phyloP scores from a whole-genome alignment of 2,113 vertebrate species.

The Trematocara marginatum region DNA sequence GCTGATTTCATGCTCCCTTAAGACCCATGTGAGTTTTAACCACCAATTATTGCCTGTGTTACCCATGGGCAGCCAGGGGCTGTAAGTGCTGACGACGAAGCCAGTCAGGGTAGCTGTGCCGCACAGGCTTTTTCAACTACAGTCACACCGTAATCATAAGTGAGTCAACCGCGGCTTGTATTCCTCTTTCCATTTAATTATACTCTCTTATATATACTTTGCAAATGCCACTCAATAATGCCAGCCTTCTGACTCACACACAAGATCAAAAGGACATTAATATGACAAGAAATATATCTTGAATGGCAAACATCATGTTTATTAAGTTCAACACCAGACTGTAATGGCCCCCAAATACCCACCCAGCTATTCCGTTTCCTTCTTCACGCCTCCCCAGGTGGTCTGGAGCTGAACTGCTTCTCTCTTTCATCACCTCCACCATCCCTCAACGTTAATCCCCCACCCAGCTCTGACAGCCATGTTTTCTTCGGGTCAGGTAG shows the following conservation, averaged over 20 bases:
- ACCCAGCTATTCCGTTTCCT: not conserved
- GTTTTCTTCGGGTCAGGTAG: conserved; percentile 19
- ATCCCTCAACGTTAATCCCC: conserved; percentile 42
- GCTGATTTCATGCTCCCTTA: conserved; percentile 43
- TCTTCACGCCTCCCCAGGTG: conserved; percentile 4
- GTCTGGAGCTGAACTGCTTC: not conserved
- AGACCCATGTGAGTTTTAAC: conserved; percentile 43
- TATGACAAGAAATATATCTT: not conserved
- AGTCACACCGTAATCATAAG: conserved; percentile 5
- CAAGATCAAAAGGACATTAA: not conserved
- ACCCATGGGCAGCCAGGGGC: conserved; percentile 6
- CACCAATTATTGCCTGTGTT: conserved; percentile 40
- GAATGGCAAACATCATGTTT: not conserved
- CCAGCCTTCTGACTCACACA: not conserved
- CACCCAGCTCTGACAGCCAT: not conserved
- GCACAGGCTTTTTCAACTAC: not conserved
- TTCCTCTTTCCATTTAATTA: conserved; percentile 22
- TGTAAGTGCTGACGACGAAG: not conserved
- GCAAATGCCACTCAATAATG: not conserved
- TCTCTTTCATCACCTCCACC: not conserved
- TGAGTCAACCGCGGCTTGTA: not conserved
- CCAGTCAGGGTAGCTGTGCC: not conserved
- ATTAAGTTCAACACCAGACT: not conserved
- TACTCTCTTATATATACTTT: not conserved
- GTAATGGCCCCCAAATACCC: not conserved